Percentiles rank a stretch among this genome's conserved stretches.
Conservation (phyloP, 2,797 vertebrate species). For the Triplophysa bombifrons region DNA sequence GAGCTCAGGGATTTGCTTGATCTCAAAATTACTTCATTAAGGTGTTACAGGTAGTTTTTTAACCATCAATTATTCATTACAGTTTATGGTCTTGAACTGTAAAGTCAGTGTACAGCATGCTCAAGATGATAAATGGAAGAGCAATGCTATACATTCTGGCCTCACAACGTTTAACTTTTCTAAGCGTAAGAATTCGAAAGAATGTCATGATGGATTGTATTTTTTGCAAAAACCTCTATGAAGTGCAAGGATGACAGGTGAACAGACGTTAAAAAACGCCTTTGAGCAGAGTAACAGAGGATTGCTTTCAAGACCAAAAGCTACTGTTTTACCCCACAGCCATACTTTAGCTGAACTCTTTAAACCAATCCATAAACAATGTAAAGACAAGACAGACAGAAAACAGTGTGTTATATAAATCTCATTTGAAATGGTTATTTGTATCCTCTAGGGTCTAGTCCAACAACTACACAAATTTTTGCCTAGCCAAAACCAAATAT, state of each 20-base stretch:
- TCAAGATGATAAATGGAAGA: background rate
- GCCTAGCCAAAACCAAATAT: too few relatives aligned
- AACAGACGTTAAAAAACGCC: slow-evolving; percentile 27
- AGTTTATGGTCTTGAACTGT: slow-evolving; percentile 1
- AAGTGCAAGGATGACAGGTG: background rate
- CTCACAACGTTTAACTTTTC: background rate
- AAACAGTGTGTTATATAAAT: slow-evolving; percentile 44
- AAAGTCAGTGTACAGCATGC: background rate
- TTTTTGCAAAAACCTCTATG: slow-evolving; percentile 1
- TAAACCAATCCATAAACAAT: slow-evolving; percentile 53
- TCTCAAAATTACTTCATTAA: background rate
- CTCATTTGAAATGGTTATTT: slow-evolving; percentile 42
- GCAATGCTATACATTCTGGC: slow-evolving; percentile 3
- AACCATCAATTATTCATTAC: slow-evolving; percentile 10
- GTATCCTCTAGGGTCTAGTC: background rate
- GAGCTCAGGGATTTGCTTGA: background rate
- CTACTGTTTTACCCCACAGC: slow-evolving; percentile 17
- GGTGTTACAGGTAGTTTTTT: background rate
- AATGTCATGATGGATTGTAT: background rate
- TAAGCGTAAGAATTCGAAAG: background rate
- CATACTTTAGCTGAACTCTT: slow-evolving; percentile 38
- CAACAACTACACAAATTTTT: background rate
- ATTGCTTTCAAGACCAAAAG: slow-evolving; percentile 38
- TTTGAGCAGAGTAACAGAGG: slow-evolving; percentile 20
- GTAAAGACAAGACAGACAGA: slow-evolving; percentile 39